Base-by-base conservation (phyloP, 2,797 vertebrate genomes). In the Perdix hodgsoniae region DNA sequence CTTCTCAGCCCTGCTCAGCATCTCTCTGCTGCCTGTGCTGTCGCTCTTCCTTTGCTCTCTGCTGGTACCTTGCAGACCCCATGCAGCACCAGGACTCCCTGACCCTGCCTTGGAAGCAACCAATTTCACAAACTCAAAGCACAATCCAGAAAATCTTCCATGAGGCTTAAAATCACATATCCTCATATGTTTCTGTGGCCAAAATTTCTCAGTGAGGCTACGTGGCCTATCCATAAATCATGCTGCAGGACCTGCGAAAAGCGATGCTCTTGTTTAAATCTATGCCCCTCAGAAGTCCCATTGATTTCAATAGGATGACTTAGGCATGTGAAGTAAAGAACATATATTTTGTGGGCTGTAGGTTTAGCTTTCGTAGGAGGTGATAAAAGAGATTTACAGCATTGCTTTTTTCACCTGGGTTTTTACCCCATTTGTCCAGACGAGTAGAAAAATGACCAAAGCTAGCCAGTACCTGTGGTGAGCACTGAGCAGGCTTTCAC, bases 371-470 rank as follows among this genome's bases (percentile, higher is more conserved):
- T 93, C 91, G 18, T 24, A 76, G 76, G 10, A 44, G 49, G 91
- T 70, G 70, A 92, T 93, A 94, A 92, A 96, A 44, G 11, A 92
- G 90, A 96, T 92, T 89, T 94, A 85, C 70, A 70, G 73, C 88
- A 60, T 27, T 83, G 84, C 78, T 94, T 96, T 93, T 31, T 89
- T 81, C 88, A 91, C 73, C 50, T 93, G 94, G 82, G 66, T 85
- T 95, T 95, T 93, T 93, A 77, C 82, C 84, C 88, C 39, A 27
- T 95, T 94, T 95, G 82, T 95, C 91, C 92, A 95, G 59, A 79
- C 69, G 50, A 50, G 63, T 56, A 90, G 70, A 96, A 95, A 81
- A 95, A 96, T 76, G 66, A 81, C 86, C 88, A 66, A 66, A 75
- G 86, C 39, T 60, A 88, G 44, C 45, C 75, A n/a, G 82, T 26